These are phyloP conservation scores for Erithacus rubecula DNA, from an alignment of 2,797 vertebrate genomes.

Conservation along the genomic window DNA sequence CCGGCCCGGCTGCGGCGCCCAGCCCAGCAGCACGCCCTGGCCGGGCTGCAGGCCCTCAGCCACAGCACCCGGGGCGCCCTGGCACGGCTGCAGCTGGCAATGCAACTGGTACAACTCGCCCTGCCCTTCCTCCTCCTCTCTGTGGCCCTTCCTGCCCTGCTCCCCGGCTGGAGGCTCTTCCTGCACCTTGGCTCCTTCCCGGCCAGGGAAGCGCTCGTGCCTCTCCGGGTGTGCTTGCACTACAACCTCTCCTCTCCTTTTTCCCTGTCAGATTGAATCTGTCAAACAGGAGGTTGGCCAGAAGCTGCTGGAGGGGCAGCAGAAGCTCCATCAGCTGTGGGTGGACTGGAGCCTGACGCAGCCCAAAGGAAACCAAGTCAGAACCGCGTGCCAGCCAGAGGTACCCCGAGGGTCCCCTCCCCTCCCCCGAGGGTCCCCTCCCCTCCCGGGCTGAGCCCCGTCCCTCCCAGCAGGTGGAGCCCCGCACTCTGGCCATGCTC, in stretches of 20 bases:
- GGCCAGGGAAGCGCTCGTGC: neutral
- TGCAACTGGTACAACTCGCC: slow-evolving; percentile 79
- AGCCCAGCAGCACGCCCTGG: slow-evolving; percentile 84
- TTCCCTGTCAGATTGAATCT: slow-evolving; percentile 61
- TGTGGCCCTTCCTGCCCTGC: neutral
- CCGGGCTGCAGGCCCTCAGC: slow-evolving; percentile 75
- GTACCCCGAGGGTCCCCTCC: neutral
- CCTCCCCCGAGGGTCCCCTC: too few species aligned
- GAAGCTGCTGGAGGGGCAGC: slow-evolving; percentile 69
- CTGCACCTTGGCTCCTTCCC: neutral
- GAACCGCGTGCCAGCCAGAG: slow-evolving; percentile 43
- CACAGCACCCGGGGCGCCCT: slow-evolving; percentile 77
- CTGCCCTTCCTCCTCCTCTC: neutral
- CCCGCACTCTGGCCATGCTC: slow-evolving; percentile 82
- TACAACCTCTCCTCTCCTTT: neutral
- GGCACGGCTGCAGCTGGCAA: slow-evolving; percentile 80
- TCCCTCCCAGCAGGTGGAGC: slow-evolving; percentile 79
- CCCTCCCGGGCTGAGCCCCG: neutral
- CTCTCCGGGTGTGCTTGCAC: neutral
- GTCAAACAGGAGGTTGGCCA: slow-evolving; percentile 66
- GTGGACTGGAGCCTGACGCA: slow-evolving; percentile 66
- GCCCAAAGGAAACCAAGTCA: slow-evolving; percentile 1
- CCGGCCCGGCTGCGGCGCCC: slow-evolving; percentile 80
- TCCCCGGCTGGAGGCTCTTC: neutral
- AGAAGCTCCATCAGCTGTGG: slow-evolving; percentile 73